Evolutionary conservation across 2,113 vertebrate species (phyloP).

Genomic region (Erpornis zantholeuca): DNA sequence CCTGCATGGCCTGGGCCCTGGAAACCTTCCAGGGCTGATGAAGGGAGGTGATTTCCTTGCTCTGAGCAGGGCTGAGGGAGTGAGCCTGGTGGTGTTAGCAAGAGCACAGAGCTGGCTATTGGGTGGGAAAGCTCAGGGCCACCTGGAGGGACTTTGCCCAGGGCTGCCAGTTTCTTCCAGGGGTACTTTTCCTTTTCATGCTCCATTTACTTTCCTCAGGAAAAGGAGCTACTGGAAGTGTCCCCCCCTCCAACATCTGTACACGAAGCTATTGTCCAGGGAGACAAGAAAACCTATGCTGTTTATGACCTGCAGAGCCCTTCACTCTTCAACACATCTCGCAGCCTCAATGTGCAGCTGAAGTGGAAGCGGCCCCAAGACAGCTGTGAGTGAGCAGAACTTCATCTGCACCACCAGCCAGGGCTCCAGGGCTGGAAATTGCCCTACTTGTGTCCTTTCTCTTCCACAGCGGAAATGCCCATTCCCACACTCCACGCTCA

Average conservation of each 20-base stretch:
- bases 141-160: neutral
- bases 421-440: neutral
- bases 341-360: conserved; percentile 88
- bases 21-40: rapidly evolving
- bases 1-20: neutral
- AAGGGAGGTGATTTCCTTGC: neutral
- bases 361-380: conserved; percentile 85
- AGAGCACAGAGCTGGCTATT: neutral
- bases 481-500: conserved; percentile 86
- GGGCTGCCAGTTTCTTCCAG: neutral
- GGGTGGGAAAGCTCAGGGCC: neutral
- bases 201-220: conserved; percentile 66
- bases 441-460: neutral
- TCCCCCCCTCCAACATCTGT: conserved; percentile 76
- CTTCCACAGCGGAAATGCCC: conserved; percentile 74
- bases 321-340: conserved; percentile 78
- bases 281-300: conserved; percentile 84
- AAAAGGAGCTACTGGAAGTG: conserved; percentile 86
- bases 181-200: neutral
- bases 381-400: conserved; percentile 67
- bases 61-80: neutral
- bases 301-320: conserved; percentile 87
- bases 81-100: neutral
- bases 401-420: neutral
- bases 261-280: conserved; percentile 81